These are phyloP conservation scores for Phortica magna DNA, from an alignment of 2,888 invertebrate genomes.

Conservation along the genomic window DNA sequence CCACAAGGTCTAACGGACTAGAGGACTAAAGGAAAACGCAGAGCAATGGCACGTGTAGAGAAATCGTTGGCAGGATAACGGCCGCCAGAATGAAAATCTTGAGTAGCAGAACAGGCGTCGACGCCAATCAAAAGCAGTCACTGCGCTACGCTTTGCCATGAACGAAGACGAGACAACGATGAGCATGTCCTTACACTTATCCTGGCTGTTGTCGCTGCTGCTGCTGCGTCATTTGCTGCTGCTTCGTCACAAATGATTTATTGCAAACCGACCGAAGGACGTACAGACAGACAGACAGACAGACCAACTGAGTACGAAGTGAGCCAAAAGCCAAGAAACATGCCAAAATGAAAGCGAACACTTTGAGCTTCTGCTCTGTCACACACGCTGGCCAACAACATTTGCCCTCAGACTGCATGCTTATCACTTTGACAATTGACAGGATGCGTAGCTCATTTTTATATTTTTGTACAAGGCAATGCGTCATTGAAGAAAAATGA, in stretches of 20 bases:
- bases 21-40: neutral
- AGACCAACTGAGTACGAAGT: constrained; percentile 18
- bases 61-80: constrained; percentile 7
- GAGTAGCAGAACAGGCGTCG: constrained; percentile 43
- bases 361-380: too few species aligned
- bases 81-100: constrained; percentile 8
- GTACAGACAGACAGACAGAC: neutral
- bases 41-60: constrained; percentile 14
- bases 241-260: constrained; percentile 44
- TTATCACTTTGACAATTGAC: constrained; percentile 39
- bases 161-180: neutral
- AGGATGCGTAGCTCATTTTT: constrained; percentile 40
- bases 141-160: constrained; percentile 8
- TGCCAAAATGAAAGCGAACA: constrained; percentile 11
- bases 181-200: constrained; percentile 20
- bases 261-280: constrained; percentile 25
- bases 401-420: constrained; percentile 17
- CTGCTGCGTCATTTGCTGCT: constrained; percentile 42
- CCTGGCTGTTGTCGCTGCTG: neutral
- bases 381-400: too few species aligned
- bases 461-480: neutral
- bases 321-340: constrained; percentile 28
- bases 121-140: constrained; percentile 56
- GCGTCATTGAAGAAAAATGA: constrained; percentile 39
- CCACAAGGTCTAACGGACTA: neutral